These are phyloP conservation scores for Timandra comae DNA, from an alignment of 2,888 invertebrate genomes.

Conservation along the genomic window DNA sequence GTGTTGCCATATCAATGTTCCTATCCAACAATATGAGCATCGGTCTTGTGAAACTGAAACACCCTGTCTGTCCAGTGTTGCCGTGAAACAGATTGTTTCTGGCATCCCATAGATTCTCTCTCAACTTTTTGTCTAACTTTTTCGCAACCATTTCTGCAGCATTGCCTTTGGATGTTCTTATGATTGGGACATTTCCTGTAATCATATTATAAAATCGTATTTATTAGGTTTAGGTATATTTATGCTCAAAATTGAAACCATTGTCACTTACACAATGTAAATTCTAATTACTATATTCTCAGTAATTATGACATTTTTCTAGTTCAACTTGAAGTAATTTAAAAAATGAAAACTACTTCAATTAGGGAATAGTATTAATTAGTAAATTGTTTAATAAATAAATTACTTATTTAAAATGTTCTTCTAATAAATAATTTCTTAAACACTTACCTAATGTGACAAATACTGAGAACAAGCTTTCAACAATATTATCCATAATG, in stretches of 20 bases:
- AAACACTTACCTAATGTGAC: constrained; percentile 90
- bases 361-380: no score
- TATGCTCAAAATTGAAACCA: no score
- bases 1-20: constrained; percentile 97
- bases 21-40: constrained; percentile 94
- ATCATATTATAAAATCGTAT: constrained; percentile 12
- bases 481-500: constrained; percentile 96
- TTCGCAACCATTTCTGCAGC: constrained; percentile 99
- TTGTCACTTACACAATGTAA: no score
- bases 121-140: constrained; percentile 96
- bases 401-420: no score
- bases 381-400: no score
- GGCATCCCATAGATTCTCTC: constrained; percentile 97
- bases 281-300: no score
- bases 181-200: constrained; percentile 89
- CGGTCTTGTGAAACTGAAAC: constrained; percentile 93
- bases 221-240: no score
- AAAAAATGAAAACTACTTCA: no score
- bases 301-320: no score
- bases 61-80: constrained; percentile 85
- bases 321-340: no score
- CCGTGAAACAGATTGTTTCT: constrained; percentile 96
- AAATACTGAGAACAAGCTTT: constrained; percentile 97
- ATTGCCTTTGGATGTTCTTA: constrained; percentile 94
- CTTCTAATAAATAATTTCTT: no score